A percentile compares a stretch with the other conserved stretches of the same genome.
Evolutionary conservation across 2,113 vertebrate genomes (phyloP).

Genomic region (Puma concolor): DNA sequence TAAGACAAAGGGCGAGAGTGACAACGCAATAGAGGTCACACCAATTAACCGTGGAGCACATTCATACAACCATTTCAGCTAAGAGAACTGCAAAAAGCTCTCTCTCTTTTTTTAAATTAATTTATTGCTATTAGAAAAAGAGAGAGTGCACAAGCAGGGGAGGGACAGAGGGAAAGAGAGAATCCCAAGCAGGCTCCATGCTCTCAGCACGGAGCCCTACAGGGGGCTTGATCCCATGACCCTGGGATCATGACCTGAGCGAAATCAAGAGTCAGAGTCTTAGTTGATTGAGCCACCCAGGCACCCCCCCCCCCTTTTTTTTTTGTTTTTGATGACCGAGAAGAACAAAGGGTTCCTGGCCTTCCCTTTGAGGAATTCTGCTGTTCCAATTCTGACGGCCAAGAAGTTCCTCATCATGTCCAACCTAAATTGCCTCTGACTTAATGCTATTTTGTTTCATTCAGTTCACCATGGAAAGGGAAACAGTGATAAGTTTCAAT

Average conservation of each 20-base stretch:
- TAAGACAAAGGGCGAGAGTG: background rate
- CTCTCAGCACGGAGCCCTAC: too few relatives aligned
- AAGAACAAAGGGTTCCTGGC: background rate
- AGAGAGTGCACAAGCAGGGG: too few relatives aligned
- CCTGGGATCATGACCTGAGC: too few relatives aligned
- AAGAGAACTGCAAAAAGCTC: background rate
- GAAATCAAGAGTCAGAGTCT: too few relatives aligned
- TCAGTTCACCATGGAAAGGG: conserved; percentile 41
- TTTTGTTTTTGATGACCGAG: background rate
- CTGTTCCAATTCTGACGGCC: conserved; percentile 21
- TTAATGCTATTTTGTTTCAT: conserved; percentile 67
- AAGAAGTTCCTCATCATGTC: conserved; percentile 36
- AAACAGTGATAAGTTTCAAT: conserved; percentile 48
- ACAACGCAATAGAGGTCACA: background rate
- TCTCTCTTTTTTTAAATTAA: too few relatives aligned
- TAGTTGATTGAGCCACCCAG: too few relatives aligned
- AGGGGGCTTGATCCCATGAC: too few relatives aligned
- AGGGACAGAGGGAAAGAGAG: too few relatives aligned
- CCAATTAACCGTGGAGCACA: background rate
- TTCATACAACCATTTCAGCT: background rate
- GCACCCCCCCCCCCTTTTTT: too few relatives aligned
- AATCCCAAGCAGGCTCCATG: too few relatives aligned
- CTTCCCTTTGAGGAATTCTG: background rate
- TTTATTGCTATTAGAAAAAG: too few relatives aligned
- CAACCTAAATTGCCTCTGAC: conserved; percentile 46